phyloP scores from a whole-genome alignment of 1,140 invertebrate species.

The Drosophila tristis region DNA sequence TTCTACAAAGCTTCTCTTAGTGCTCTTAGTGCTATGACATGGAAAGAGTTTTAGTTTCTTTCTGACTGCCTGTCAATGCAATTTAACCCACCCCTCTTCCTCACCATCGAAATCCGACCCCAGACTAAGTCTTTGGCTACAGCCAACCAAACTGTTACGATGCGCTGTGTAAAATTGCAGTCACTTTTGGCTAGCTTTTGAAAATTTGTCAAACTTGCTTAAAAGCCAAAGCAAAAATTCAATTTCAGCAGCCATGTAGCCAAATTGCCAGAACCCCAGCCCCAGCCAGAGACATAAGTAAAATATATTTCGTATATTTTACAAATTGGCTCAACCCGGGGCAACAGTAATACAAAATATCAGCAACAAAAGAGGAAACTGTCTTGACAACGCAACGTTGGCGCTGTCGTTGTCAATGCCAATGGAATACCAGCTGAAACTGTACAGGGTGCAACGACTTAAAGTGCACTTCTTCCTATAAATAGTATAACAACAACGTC shows the following conservation, averaged over 20 bases:
- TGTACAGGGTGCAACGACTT: slow-evolving; percentile 26
- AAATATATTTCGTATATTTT: slow-evolving; percentile 73
- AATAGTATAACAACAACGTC: not conserved
- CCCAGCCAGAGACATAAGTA: slow-evolving; percentile 54
- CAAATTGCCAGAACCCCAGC: slow-evolving; percentile 43
- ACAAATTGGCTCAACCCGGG: slow-evolving; percentile 72
- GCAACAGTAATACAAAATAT: slow-evolving; percentile 39
- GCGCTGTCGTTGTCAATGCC: slow-evolving; percentile 36
- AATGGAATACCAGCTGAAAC: slow-evolving; percentile 20
- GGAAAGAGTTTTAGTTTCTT: slow-evolving; percentile 26
- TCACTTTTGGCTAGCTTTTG: slow-evolving; percentile 60
- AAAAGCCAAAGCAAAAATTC: slow-evolving; percentile 71
- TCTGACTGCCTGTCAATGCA: slow-evolving; percentile 43
- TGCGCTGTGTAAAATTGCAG: slow-evolving; percentile 34
- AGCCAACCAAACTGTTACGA: slow-evolving; percentile 23
- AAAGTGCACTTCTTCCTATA: not conserved
- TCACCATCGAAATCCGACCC: not conserved
- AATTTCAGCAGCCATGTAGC: slow-evolving; percentile 64
- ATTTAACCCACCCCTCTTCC: slow-evolving; percentile 18
- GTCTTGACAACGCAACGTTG: slow-evolving; percentile 62
- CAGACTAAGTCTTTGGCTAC: slow-evolving; percentile 17
- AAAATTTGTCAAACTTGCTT: slow-evolving; percentile 75
- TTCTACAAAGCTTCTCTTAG: slow-evolving; percentile 29
- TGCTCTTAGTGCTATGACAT: slow-evolving; percentile 31
- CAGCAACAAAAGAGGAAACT: slow-evolving; percentile 51